A percentile compares a stretch with the other conserved stretches of the same genome.
Evolutionary conservation across 2,888 invertebrate species (phyloP).

Genomic region (Loripinus fragilis): DNA sequence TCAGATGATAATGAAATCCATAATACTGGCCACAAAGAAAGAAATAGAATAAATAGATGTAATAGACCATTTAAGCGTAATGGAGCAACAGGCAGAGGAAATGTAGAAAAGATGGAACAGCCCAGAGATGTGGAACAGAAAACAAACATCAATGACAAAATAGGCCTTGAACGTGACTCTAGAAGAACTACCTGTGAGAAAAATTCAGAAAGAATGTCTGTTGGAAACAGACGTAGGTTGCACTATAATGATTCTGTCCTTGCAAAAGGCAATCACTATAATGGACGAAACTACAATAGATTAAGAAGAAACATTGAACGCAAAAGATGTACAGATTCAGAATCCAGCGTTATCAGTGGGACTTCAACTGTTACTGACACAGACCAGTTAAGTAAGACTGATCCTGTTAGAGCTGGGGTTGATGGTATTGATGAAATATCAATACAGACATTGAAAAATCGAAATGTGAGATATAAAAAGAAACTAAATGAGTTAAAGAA

Average conservation of each 20-base stretch:
- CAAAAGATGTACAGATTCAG: background rate
- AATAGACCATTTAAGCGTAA: too few relatives aligned
- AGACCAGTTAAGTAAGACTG: background rate
- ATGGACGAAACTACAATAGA: background rate
- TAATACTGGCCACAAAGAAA: background rate
- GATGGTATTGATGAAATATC: slow-evolving; percentile 23
- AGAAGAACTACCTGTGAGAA: background rate
- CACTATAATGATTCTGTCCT: background rate
- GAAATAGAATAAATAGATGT: background rate
- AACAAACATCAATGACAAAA: too few relatives aligned
- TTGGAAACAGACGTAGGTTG: background rate
- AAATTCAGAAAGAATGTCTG: background rate
- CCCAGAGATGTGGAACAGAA: too few relatives aligned
- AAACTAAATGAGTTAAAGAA: slow-evolving; percentile 26
- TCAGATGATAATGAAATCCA: background rate
- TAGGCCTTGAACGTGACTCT: background rate
- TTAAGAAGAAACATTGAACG: background rate
- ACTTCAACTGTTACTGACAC: background rate
- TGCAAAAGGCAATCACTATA: too few relatives aligned
- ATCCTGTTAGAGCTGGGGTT: background rate
- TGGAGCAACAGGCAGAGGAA: background rate
- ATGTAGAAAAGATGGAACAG: background rate
- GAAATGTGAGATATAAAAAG: slow-evolving; percentile 25
- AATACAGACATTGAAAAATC: slow-evolving; percentile 25
- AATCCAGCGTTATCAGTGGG: background rate